Base-by-base conservation (phyloP, 2,113 vertebrate species). In the Dendrocopos noguchii region DNA sequence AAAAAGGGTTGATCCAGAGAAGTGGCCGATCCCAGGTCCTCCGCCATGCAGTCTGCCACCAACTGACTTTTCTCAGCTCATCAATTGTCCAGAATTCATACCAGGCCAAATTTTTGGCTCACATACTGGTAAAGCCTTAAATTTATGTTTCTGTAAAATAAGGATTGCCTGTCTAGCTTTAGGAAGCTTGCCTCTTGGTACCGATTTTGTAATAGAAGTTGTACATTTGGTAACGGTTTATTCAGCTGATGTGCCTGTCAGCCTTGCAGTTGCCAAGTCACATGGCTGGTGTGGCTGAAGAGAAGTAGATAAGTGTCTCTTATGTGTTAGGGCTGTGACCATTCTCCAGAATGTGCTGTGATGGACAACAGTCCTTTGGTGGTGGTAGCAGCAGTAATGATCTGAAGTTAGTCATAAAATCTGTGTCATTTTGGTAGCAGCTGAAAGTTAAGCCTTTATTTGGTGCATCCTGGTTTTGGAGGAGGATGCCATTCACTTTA, bases 51-150 rank as follows among this genome's bases (percentile, higher is more conserved):
- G 96, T 22, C 97, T 98, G 50, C 98, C 98, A 28, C 98, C 97
- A 1, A 99, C 99, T 8, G 99, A 99, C 97, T 99, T 99, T 93
- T 98, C 98, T 68, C 99, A 98, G 94, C 98, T 99, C 93, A 98
- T 99, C 93, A 96, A 99, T 93, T 99, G 99, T 72, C 99, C 99
- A 4, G 99, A 99, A 97, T 99, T 99, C 34, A 93, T 99, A 87
- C 99, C 99, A 36, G 98, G 99, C 68, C 98, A 98, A 90, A 96
- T 96, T 47, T 97, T 98, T 95, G 96, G 88, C 91, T 97, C 98
- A 52, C 95, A 97, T 87, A 97, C 98, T 67, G 98, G 99, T 99
- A 98, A 98, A n/a, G n/a, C n/a, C n/a, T n/a, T n/a, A n/a, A n/a
- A n/a, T n/a, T n/a, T n/a, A n/a, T n/a, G n/a, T n/a, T n/a, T n/a